Percentiles rank a stretch among this genome's conserved stretches.
Conservation (phyloP, 2,113 vertebrate species). For the Rostratula benghalensis region DNA sequence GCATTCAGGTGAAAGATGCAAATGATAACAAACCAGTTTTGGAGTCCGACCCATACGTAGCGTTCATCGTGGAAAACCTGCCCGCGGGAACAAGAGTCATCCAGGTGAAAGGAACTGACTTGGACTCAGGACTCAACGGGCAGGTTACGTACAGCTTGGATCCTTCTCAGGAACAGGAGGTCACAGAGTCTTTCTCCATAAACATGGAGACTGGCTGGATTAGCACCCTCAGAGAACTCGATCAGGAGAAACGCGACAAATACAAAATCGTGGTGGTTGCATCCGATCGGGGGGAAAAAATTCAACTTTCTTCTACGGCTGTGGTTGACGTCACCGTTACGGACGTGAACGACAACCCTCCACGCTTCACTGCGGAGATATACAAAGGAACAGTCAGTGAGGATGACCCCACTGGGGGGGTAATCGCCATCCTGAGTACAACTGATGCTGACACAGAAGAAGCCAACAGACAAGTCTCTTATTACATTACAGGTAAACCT, state of each 20-base stretch:
- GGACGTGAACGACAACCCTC: slow-evolving; percentile 94
- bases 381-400: slow-evolving; percentile 98
- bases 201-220: slow-evolving; percentile 93
- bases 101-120: slow-evolving; percentile 89
- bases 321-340: slow-evolving; percentile 88
- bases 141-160: slow-evolving; percentile 89
- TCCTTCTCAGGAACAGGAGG: slow-evolving; percentile 78
- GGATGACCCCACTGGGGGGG: slow-evolving; percentile 88
- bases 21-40: slow-evolving; percentile 93
- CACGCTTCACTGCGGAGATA: slow-evolving; percentile 93
- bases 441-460: slow-evolving; percentile 90
- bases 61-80: slow-evolving; percentile 90
- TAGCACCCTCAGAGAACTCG: slow-evolving; percentile 90
- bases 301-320: slow-evolving; percentile 82
- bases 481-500: slow-evolving; percentile 91
- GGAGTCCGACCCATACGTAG: slow-evolving; percentile 90
- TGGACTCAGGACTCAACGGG: slow-evolving; percentile 90
- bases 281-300: slow-evolving; percentile 88
- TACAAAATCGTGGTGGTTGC: slow-evolving; percentile 84
- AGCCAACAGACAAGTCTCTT: slow-evolving; percentile 88
- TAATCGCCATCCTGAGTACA: slow-evolving; percentile 94
- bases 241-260: slow-evolving; percentile 82
- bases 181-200: slow-evolving; percentile 86
- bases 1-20: slow-evolving; percentile 91
- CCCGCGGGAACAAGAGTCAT: slow-evolving; percentile 87